Evolutionary conservation across 2,888 invertebrate genomes (phyloP).

Genomic region (Phasia obesa): DNA sequence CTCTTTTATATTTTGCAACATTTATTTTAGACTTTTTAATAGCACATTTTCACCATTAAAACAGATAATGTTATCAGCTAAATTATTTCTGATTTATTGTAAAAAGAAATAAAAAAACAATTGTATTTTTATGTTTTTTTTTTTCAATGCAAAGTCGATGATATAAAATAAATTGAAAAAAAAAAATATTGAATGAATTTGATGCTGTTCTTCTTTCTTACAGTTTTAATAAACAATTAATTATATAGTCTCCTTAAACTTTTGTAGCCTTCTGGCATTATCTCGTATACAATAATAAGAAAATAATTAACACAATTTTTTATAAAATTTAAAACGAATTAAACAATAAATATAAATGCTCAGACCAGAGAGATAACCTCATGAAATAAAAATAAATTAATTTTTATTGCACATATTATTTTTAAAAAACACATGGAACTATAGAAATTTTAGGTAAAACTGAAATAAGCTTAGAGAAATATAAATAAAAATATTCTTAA

Average conservation of each 20-base stretch:
- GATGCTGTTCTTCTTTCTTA: not conserved
- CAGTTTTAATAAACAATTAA: constrained; percentile 18
- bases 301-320: constrained; percentile 48
- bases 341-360: constrained; percentile 25
- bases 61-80: constrained; percentile 43
- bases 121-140: constrained; percentile 7
- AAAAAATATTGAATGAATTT: constrained; percentile 36
- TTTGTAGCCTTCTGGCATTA: constrained; percentile 50
- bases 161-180: not conserved
- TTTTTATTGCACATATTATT: not conserved
- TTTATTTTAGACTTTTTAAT: too few species aligned
- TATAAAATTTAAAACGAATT: constrained; percentile 40
- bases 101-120: not conserved
- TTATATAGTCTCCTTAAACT: constrained; percentile 46
- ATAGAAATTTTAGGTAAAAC: not conserved
- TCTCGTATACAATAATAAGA: constrained; percentile 39
- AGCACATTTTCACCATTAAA: not conserved
- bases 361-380: constrained; percentile 28
- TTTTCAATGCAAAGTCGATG: constrained; percentile 18
- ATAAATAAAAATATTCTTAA: too few species aligned
- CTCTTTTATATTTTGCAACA: not conserved
- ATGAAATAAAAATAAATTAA: constrained; percentile 23
- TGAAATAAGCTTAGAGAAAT: too few species aligned
- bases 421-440: not conserved
- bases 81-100: not conserved